Evolutionary conservation across 1,140 invertebrate genomes (phyloP), one percentile per base, ranked within the genome.

Genomic region (Microplitis demolitor): DNA sequence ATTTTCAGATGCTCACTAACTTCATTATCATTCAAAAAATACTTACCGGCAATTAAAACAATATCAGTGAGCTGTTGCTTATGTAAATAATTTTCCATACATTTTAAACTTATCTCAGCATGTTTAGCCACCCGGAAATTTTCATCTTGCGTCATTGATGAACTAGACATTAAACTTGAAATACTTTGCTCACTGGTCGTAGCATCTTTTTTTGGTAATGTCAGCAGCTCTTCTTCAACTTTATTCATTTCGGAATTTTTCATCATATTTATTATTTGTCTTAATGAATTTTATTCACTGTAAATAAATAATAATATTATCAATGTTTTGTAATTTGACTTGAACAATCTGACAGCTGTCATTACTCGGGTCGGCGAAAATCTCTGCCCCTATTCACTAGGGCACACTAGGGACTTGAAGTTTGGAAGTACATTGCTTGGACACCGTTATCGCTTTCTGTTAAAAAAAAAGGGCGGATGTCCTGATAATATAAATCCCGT

Each of bases 31-130:
- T 50, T 54, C 3, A 54, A 60, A 45, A 9, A 24, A 9, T 37
- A 66, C 66, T 83, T 85, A 80, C 91, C 92, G 75, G 93, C 93
- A 78, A 95, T 91, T 16, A 96, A 88, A 31, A 90, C 90, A 37
- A 96, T 91, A 88, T 96, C 94, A 78, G 93, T 94, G 66, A 96
- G 86, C 82, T 94, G 92, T 77, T 94, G 90, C 72, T 92, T 91
- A 77, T 93, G 90, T 66, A 95, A 91, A 86, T 95, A 96, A 56
- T 89, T 87, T 81, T 93, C 93, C 92, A 97, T 95, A 79, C 92
- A 91, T 72, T 90, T 91, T 54, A 97, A 87, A 80, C 94, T 94
- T 33, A 89, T 89, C 80, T 95, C 94, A 0, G 95, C 92, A 88
- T 96, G 94, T 75, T 92, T 92, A 76, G 91, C 89, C 80, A 92